These are phyloP conservation scores for Caenorhabditis sp. DNA, from an alignment of 2,888 invertebrate species.

Conservation along the genomic window DNA sequence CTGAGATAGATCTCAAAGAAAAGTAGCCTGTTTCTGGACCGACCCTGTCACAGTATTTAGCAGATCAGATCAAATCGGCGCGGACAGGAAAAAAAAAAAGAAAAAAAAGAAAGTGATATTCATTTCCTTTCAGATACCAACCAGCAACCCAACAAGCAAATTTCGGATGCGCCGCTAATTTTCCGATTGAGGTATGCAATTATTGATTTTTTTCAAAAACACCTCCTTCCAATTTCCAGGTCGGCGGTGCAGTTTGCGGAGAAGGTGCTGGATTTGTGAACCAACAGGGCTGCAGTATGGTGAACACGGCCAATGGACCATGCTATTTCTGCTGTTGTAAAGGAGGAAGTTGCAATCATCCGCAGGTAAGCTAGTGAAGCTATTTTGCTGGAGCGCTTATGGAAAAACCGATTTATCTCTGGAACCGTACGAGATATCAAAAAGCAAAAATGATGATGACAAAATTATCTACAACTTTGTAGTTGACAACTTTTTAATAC, in stretches of 20 bases:
- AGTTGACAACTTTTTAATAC: too few relatives aligned
- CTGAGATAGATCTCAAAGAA: too few relatives aligned
- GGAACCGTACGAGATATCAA: too few relatives aligned
- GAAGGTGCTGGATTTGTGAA: slow-evolving; percentile 63
- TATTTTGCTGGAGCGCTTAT: too few relatives aligned
- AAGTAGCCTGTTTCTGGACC: too few relatives aligned
- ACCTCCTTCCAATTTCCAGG: slow-evolving; percentile 7
- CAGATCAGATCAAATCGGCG: too few relatives aligned
- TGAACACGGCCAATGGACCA: slow-evolving; percentile 60
- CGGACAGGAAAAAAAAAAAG: too few relatives aligned
- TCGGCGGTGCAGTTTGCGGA: slow-evolving; percentile 60
- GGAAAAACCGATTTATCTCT: neutral
- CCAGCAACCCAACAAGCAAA: slow-evolving; percentile 63
- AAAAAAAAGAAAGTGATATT: too few relatives aligned
- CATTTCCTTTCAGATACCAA: slow-evolving; percentile 60
- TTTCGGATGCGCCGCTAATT: slow-evolving; percentile 64
- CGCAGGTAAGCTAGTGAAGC: slow-evolving; percentile 52
- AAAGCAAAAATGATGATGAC: too few relatives aligned
- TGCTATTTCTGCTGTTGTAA: slow-evolving; percentile 66
- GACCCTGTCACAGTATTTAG: too few relatives aligned
- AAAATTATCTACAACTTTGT: too few relatives aligned
- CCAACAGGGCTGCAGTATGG: slow-evolving; percentile 65
- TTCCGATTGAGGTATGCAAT: slow-evolving; percentile 42
- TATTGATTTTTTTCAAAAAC: neutral
- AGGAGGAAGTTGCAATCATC: slow-evolving; percentile 68